These are phyloP conservation scores for Manacus vitellinus DNA, from an alignment of 2,113 vertebrate species.

Conservation along the genomic window DNA sequence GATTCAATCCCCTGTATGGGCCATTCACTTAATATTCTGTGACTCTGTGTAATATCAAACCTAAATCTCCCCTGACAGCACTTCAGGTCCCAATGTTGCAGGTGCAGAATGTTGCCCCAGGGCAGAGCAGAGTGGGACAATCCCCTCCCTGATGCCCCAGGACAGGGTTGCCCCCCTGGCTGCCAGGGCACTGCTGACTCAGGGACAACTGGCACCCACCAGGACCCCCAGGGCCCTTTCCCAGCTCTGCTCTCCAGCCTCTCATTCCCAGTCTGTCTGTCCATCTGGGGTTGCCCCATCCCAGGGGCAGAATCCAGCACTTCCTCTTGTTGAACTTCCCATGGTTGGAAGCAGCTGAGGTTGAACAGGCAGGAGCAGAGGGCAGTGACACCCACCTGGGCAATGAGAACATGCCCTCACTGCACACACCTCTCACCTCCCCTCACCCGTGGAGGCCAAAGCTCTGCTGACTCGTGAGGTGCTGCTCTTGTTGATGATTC, in stretches of 20 bases:
- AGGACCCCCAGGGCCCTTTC: neutral
- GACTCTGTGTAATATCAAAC: neutral
- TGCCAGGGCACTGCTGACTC: neutral
- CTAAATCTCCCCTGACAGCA: neutral
- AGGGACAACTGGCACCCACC: neutral
- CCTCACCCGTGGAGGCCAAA: neutral
- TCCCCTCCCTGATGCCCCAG: neutral
- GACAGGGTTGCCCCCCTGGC: neutral
- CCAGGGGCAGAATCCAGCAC: neutral
- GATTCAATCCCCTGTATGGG: neutral
- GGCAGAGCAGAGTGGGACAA: neutral
- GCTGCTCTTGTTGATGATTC: neutral
- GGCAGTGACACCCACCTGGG: neutral
- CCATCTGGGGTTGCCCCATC: neutral
- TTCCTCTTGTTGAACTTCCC: neutral
- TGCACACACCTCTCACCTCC: neutral
- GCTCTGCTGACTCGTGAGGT: neutral
- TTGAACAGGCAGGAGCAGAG: neutral
- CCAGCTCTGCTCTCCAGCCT: neutral
- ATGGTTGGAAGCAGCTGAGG: neutral
- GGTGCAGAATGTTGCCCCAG: neutral
- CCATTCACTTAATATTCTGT: neutral
- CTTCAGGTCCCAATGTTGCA: neutral
- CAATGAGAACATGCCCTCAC: rapidly evolving
- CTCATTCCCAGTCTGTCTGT: neutral